Evolutionary conservation across 2,113 vertebrate species (phyloP).

Genomic region (Sceloporus undulatus): DNA sequence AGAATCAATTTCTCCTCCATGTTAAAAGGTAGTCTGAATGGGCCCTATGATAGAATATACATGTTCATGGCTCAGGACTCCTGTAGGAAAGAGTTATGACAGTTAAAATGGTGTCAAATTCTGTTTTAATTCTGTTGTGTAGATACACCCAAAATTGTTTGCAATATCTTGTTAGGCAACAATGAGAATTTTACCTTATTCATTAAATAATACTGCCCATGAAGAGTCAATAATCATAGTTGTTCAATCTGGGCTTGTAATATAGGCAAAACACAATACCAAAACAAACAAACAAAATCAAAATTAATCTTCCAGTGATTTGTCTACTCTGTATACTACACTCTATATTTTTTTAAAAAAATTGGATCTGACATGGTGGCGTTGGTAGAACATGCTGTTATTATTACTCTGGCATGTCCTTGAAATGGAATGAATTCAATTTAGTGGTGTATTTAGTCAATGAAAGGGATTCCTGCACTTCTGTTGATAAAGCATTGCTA

Average conservation of each 20-base stretch:
- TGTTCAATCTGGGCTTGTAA: not conserved
- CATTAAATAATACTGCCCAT: too few species aligned
- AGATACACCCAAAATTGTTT: too few species aligned
- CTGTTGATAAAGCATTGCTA: conserved; percentile 24
- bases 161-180: too few species aligned
- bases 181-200: too few species aligned
- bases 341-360: not conserved
- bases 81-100: too few species aligned
- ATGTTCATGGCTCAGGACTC: too few species aligned
- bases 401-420: not conserved
- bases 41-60: too few species aligned
- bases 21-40: too few species aligned
- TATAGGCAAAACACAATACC: not conserved
- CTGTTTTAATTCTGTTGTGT: too few species aligned
- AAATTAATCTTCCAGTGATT: not conserved
- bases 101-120: too few species aligned
- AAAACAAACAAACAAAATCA: not conserved
- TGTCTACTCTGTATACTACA: not conserved
- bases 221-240: too few species aligned
- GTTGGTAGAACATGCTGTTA: not conserved
- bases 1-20: too few species aligned
- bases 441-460: not conserved
- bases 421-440: conserved; percentile 17
- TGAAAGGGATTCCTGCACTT: not conserved
- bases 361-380: not conserved